phyloP scores from a whole-genome alignment of 2,797 vertebrate genomes.

The Hemitrygon akajei region DNA sequence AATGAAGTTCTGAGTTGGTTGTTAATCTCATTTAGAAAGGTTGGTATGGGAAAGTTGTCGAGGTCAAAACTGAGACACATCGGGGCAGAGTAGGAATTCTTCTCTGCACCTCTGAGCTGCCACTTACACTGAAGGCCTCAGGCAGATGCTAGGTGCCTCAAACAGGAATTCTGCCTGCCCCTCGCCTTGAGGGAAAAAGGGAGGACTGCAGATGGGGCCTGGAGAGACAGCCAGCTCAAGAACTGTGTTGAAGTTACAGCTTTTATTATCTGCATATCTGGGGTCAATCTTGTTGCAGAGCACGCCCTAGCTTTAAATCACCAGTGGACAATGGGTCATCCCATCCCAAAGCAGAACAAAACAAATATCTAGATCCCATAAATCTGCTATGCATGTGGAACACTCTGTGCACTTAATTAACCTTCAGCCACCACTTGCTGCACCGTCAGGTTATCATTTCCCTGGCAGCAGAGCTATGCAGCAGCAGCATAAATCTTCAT shows the following conservation, averaged over 20 bases:
- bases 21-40: neutral
- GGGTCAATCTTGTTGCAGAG: neutral
- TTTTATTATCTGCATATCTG: neutral
- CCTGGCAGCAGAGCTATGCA: slow-evolving; percentile 3
- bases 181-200: neutral
- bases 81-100: neutral
- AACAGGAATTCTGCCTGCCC: neutral
- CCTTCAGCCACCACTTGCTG: neutral
- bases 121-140: neutral
- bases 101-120: too few relatives aligned
- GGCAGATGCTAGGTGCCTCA: neutral
- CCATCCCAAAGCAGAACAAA: neutral
- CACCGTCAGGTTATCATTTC: neutral
- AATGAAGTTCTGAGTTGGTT: neutral
- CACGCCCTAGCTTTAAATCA: neutral
- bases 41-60: neutral
- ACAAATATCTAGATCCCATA: neutral
- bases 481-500: neutral
- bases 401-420: neutral
- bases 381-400: neutral
- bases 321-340: neutral
- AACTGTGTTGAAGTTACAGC: neutral
- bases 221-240: neutral
- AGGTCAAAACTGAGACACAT: neutral
- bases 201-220: neutral